Evolutionary conservation across 2,888 invertebrate species (phyloP), one percentile per base, ranked within the genome.

Genomic region (Drosophila putrida): DNA sequence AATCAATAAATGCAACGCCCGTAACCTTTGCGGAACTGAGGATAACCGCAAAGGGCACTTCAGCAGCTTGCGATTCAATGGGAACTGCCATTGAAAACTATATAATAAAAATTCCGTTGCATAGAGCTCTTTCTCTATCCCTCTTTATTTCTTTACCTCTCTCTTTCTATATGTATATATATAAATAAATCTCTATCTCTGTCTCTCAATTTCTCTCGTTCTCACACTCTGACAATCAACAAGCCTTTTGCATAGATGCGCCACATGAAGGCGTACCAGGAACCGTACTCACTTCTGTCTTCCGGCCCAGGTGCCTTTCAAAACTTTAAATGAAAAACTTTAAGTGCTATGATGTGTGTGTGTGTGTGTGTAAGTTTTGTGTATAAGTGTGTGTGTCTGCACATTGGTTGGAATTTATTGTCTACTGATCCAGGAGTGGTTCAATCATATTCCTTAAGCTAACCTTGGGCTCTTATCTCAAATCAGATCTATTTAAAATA

Each of bases 281-380:
- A 55, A 13, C 13, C 35, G 20, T 35, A 10, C 11, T 11, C 54
- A 33, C 33, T n/a, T 28, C 28, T n/a, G 8, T 2, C 58, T 25
- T 27, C 35, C 31, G 11, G 13, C 10, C n/a, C 35, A 8, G 36
- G 53, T 63, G 66, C 78, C 81, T 71, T 85, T 73, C 69, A 69
- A 75, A 84, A 84, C 86, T 86, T 84, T 86, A 84, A 84, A 86
- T 86, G 80, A 80, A 86, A 83, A 84, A 84, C 80, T 81, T 83
- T 82, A 84, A 83, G 80, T 84, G 83, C 81, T 67, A n/a, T 13
- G 33, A 36, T 31, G 13, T 63, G 53, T 59, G 59, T 61, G 47
- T 54, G 44, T 35, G 41, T 36, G 31, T 46, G 11, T 31, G 8
- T 20, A 13, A 3, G 46, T 41, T 51, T 41, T 35, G 20, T 44